Conservation (phyloP, 2,888 invertebrate species). For the Tenthredo amoena region DNA sequence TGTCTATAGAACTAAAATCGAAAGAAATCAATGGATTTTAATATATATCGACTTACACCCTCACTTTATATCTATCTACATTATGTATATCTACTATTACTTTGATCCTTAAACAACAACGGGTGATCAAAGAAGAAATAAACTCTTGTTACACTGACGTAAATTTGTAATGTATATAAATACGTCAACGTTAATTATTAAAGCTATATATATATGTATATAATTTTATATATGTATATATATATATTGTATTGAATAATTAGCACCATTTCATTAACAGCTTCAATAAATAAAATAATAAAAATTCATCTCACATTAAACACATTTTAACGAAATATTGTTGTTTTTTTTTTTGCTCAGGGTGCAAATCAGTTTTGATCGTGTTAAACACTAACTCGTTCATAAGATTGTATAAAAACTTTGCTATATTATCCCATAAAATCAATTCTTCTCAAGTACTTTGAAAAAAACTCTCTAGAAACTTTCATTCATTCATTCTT, state of each 20-base stretch:
- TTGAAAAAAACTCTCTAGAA: neutral
- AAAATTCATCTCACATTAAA: neutral
- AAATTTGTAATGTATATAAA: neutral
- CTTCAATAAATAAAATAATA: conserved; percentile 3
- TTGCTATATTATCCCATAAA: neutral
- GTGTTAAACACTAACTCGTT: neutral
- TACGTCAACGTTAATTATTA: neutral
- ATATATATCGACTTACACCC: conserved; percentile 1
- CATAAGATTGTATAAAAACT: neutral
- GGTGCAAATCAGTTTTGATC: neutral
- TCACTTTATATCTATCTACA: neutral
- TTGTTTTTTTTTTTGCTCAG: neutral
- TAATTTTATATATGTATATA: neutral
- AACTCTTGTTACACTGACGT: neutral
- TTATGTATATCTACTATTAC: neutral
- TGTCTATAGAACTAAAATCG: conserved; percentile 53
- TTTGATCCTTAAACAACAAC: neutral
- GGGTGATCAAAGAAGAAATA: neutral
- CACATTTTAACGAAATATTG: neutral
- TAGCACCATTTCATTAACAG: conserved; percentile 24
- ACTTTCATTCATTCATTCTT: neutral
- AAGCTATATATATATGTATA: neutral
- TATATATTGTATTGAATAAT: conserved; percentile 5
- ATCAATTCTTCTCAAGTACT: neutral
- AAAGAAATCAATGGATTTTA: conserved; percentile 52